Percentiles rank a stretch among this genome's conserved stretches.
These are phyloP conservation scores for Brachypteracias leptosomus DNA, from an alignment of 2,113 vertebrate genomes.

Conservation along the genomic window DNA sequence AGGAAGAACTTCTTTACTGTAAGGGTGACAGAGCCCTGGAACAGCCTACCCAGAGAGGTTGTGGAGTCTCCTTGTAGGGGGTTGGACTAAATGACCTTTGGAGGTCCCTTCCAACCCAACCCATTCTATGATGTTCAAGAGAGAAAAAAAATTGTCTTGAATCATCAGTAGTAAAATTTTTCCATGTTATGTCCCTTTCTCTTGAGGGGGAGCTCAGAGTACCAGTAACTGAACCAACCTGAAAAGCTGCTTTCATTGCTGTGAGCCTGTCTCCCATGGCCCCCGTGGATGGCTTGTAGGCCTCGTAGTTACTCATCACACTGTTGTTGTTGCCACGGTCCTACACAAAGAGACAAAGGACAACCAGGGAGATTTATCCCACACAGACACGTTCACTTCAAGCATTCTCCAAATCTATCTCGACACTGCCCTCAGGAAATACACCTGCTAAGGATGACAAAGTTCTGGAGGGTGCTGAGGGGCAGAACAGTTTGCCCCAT, in stretches of 20 bases:
- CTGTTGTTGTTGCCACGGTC: constrained; percentile 82
- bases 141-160: not conserved
- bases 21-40: too few relatives aligned
- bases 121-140: not conserved
- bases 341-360: constrained; percentile 63
- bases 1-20: too few relatives aligned
- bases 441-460: not conserved
- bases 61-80: too few relatives aligned
- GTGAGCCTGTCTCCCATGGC: constrained; percentile 98
- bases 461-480: not conserved
- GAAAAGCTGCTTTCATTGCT: constrained; percentile 96
- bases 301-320: constrained; percentile 87
- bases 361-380: not conserved
- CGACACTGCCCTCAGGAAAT: not conserved
- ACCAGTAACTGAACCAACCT: constrained; percentile 73
- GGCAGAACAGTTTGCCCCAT: not conserved
- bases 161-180: not conserved
- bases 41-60: too few relatives aligned
- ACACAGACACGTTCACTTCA: not conserved
- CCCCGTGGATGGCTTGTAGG: constrained; percentile 89
- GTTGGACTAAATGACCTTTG: too few relatives aligned
- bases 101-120: too few relatives aligned
- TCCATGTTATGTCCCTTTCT: not conserved
- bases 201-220: not conserved
- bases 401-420: not conserved